phyloP scores from a whole-genome alignment of 2,113 vertebrate species.

The Entomyzon cyanotis region DNA sequence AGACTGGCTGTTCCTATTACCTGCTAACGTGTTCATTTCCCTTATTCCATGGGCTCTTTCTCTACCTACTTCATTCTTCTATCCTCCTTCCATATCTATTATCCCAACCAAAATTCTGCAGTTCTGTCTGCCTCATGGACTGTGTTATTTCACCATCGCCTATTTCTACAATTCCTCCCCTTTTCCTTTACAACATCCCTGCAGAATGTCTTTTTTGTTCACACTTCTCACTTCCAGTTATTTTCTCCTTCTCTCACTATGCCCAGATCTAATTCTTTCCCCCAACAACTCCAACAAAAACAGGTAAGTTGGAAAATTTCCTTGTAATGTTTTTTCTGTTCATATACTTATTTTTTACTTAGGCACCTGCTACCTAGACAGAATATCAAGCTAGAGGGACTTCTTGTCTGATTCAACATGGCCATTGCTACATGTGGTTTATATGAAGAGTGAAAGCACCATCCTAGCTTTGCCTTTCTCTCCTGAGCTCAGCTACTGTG shows the following conservation, averaged over 20 bases:
- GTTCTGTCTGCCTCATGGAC: neutral
- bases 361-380: neutral
- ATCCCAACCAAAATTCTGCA: neutral
- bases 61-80: neutral
- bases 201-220: conserved; percentile 12
- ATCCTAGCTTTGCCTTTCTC: neutral
- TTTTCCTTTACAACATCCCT: neutral
- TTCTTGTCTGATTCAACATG: neutral
- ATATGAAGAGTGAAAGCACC: neutral
- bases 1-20: neutral
- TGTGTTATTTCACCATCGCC: neutral
- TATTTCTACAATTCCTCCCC: neutral
- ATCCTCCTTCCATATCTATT: neutral
- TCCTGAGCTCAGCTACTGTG: neutral
- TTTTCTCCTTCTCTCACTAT: neutral
- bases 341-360: neutral
- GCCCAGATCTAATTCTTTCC: neutral
- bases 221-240: neutral
- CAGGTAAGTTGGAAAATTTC: neutral
- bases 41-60: neutral
- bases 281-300: neutral
- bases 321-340: neutral
- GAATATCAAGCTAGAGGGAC: neutral
- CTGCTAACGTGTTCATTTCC: accelerated
- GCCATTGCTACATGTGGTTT: neutral